Conservation (phyloP, 2,113 vertebrate species). For the Siniperca knerii region DNA sequence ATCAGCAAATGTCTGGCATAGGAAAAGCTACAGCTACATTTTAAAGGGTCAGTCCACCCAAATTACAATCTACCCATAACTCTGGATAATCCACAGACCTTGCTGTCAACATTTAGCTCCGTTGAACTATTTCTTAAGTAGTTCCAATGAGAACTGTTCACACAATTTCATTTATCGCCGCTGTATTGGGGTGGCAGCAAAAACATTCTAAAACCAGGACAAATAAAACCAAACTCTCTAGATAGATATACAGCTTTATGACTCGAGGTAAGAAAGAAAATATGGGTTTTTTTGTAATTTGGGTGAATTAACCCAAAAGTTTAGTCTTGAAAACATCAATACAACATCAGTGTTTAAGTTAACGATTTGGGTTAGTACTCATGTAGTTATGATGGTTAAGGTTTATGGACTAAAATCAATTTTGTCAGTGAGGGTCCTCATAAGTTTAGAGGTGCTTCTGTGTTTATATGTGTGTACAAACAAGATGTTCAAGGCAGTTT, state of each 20-base stretch:
- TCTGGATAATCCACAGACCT: not conserved
- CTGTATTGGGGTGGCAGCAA: no score
- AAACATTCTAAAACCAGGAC: no score
- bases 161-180: no score
- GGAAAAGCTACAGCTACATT: no score
- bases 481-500: conserved; percentile 26
- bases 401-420: not conserved
- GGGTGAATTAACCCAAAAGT: not conserved
- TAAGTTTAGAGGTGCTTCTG: not conserved
- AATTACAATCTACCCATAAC: no score
- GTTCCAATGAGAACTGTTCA: no score
- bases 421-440: not conserved
- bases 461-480: not conserved
- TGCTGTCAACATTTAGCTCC: not conserved
- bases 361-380: not conserved
- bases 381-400: not conserved
- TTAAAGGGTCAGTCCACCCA: no score
- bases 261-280: not conserved
- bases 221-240: no score
- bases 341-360: not conserved
- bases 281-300: not conserved
- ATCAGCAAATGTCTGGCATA: no score
- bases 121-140: no score
- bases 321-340: not conserved
- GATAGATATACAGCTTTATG: not conserved